Base-by-base conservation (phyloP, 64 coral and sea anemone genomes). In the Anthopleura sola region DNA sequence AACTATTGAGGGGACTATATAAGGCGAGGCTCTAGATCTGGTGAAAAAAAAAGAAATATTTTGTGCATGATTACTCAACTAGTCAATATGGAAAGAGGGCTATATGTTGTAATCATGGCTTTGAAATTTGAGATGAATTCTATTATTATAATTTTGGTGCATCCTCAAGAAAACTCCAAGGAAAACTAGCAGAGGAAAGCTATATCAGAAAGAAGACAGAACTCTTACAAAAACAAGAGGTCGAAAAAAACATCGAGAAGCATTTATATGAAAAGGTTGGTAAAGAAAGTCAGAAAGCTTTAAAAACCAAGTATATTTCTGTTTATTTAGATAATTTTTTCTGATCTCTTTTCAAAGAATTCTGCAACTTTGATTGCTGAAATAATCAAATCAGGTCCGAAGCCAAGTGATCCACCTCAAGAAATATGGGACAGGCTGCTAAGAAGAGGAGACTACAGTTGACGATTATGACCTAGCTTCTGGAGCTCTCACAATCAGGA, bases 351-450 rank as follows among this genome's bases (percentile, higher is more conserved):
- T 92, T 89, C 40, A 6, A 44, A 95, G 94, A 68, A 89, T 69
- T 91, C 86, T 24, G 44, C 79, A 77, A 81, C 80, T 64, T 49
- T 95, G 9, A 71, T 95, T 78, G 94, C 94, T 18, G 94, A 95
- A 4, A 95, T 95, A 32, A 82, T 89, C 24, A 92, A 89, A 82
- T 86, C 94, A 86, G 87, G 94, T 36, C 84, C 90, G 29, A 95
- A 95, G 78, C 60, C 94, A 83, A 89, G 83, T 83, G 94, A 75
- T 20, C 66, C 94, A 23, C 60, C 90, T 18, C 39, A 85, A 28
- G 86, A 89, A 82, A 88, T 95, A 69, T 95, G 94, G 94, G 75
- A 86, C 55, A 91, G 85, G 84, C 75, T 95, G 13, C 78, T 95
- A 74, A 37, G 55, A 21, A 83, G 55, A 55, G 86, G 46, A 49